phyloP scores from a whole-genome alignment of 2,888 invertebrate species.

The Drosophila ustulata region DNA sequence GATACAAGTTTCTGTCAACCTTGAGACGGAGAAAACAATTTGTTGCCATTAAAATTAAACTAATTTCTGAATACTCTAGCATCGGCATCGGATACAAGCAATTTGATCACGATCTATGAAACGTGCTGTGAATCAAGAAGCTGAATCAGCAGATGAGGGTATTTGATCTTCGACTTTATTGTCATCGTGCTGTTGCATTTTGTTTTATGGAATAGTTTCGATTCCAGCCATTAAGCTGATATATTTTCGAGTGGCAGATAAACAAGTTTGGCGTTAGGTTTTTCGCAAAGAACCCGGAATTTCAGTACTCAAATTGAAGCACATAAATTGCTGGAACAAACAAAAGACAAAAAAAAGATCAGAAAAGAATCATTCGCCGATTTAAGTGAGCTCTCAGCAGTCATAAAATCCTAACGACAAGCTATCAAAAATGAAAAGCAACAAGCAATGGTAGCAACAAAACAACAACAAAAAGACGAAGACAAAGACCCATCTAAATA shows the following conservation, averaged over 20 bases:
- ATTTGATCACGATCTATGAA: conserved; percentile 12
- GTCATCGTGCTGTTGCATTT: conserved; percentile 1
- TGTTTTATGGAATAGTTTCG: conserved; percentile 18
- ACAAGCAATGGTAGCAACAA: conserved; percentile 25
- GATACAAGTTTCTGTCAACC: conserved; percentile 46
- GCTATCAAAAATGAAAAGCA: conserved; percentile 43
- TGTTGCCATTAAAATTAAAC: conserved; percentile 38
- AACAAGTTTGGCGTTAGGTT: conserved; percentile 40
- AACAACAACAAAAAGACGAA: conserved; percentile 18
- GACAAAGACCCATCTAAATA: conserved; percentile 61
- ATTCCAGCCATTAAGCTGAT: conserved; percentile 46
- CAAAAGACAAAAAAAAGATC: conserved; percentile 22
- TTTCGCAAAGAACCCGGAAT: conserved; percentile 69
- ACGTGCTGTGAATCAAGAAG: conserved; percentile 8
- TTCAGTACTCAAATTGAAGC: conserved; percentile 56
- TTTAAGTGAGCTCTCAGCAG: conserved; percentile 59
- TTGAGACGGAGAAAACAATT: conserved; percentile 38
- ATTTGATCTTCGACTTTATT: not conserved
- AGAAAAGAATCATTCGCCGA: conserved; percentile 31
- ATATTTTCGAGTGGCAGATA: conserved; percentile 44
- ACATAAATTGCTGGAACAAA: conserved; percentile 50
- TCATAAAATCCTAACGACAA: conserved; percentile 64
- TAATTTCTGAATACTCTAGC: conserved; percentile 33
- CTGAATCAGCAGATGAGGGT: conserved; percentile 2
- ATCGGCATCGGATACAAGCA: not conserved